Evolutionary conservation across 2,797 vertebrate genomes (phyloP).

Genomic region (Channa striata): DNA sequence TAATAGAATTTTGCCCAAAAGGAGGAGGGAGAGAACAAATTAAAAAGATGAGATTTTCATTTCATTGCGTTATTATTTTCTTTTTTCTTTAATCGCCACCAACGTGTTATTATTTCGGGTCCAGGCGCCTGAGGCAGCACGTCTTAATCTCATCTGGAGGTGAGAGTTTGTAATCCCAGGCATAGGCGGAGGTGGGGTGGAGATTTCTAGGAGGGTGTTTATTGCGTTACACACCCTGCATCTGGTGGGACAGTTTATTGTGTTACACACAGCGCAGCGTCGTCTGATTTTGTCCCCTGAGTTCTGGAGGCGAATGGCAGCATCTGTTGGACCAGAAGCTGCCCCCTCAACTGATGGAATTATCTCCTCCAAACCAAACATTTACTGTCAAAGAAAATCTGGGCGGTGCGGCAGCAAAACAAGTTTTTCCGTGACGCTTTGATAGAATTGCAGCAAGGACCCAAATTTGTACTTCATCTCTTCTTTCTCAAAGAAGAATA

Average conservation of each 20-base stretch:
- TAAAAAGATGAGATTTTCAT: constrained; percentile 73
- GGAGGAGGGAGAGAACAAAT: constrained; percentile 53
- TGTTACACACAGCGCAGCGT: constrained; percentile 52
- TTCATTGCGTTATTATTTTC: constrained; percentile 62
- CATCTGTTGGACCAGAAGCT: constrained; percentile 72
- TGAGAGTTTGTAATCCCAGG: constrained; percentile 73
- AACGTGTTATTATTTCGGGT: constrained; percentile 70
- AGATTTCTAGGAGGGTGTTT: constrained; percentile 47
- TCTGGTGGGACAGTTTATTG: constrained; percentile 76
- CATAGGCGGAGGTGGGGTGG: constrained; percentile 29
- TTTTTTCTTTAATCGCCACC: constrained; percentile 57
- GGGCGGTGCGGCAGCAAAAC: not conserved
- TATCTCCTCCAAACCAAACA: constrained; percentile 51
- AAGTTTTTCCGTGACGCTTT: constrained; percentile 27
- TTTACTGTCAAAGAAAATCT: constrained; percentile 48
- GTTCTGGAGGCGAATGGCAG: constrained; percentile 66
- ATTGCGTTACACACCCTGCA: constrained; percentile 71
- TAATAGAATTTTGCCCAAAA: constrained; percentile 57
- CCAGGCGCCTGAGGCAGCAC: constrained; percentile 42
- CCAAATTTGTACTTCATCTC: constrained; percentile 38
- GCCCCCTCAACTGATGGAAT: constrained; percentile 68
- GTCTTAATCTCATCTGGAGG: constrained; percentile 76
- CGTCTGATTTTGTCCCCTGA: constrained; percentile 66
- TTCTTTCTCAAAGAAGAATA: constrained; percentile 27
- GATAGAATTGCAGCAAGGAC: constrained; percentile 44